Evolutionary conservation across 2,888 invertebrate genomes (phyloP), one percentile per base, ranked within the genome.

Genomic region (Nymphalis c-album): DNA sequence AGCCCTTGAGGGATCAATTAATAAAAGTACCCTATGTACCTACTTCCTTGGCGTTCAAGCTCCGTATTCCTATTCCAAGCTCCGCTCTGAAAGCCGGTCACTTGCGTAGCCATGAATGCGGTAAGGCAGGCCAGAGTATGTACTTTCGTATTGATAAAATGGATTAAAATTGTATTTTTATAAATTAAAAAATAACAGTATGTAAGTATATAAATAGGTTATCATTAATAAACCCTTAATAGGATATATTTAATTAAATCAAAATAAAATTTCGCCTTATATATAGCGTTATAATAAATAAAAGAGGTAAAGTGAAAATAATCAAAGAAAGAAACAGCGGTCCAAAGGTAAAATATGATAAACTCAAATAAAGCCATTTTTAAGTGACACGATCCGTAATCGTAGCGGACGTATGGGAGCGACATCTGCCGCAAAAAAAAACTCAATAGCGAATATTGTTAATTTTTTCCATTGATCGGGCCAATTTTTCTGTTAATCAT

Each of bases 401-500:
- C 87, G 89, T 86, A 84, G 76, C 84, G 76, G 90, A 87, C 90
- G 80, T 79, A 70, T 71, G 75, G 77, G 72, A 77, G 76, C 77
- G 81, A 86, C 89, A 90, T 90, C 90, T 90, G 90, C 88, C 80
- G 78, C 77, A 75, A 75, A 78, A 78, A 87, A 90, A 88, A 88
- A 84, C 80, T 77, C 83, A 85, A 85, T 85, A 80, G 80, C 78
- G 75, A 78, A 83, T 82, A 80, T 84, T 78, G 80, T 78, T 82
- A 83, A 82, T 82, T 80, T 81, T 71, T 64, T 61, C 64, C 71
- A 82, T 82, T 80, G 77, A 81, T 81, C 81, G 76, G 76, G 80
- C 81, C 85, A 88, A 89, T 87, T 89, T 89, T 85, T 86, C 85
- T 86, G 84, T 88, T 88, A 87, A 88, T 88, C 87, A 85, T 85